Evolutionary conservation across 2,113 vertebrate genomes (phyloP), one percentile per base, ranked within the genome.

Genomic region (Dinomys branickii): DNA sequence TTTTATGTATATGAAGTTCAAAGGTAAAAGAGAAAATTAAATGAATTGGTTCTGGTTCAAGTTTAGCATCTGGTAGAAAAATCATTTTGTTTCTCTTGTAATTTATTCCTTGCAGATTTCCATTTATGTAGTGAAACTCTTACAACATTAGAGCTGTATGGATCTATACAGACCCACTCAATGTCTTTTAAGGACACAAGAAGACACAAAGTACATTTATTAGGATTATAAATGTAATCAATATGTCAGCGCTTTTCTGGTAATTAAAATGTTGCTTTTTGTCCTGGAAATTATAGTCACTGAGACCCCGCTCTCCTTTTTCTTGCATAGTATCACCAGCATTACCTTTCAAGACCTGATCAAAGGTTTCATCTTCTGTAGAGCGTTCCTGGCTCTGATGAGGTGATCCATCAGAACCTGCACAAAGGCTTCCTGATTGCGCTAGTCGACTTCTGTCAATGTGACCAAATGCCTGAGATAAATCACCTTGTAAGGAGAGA

Each of bases 41-140:
- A 71, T 69, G 24, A 35, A 59, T 89, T 94, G 63, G 71, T 97
- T n/a, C 35, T 65, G 26, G 69, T 94, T 97, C 89, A 94, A 94
- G n/a, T 84, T 92, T 94, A 87, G 69, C 67, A 94, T 94, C 56
- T 91, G 80, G 41, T 91, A 77, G 96, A n/a, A 86, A 94, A 59
- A 96, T 38, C 56, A 86, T 93, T 97, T 94, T 95, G 56, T 96
- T 94, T 22, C 58, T 90, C 89, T 91, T 13, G 59, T 90, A 94
- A 93, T 93, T 91, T 97, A 75, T 90, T 97, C 69, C 69, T 93
- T 88, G 10, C 44, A 93, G 16, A 89, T 71, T 94, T 97, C 84
- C 38, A 77, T 41, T 95, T 71, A 84, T 44, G 77, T 22, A 80
- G 7, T 56, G 50, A 94, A 67, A 71, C 52, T 92, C 54, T 90